These are phyloP conservation scores for Eidolon dupreanum DNA, from an alignment of 2,797 vertebrate species.

Conservation along the genomic window DNA sequence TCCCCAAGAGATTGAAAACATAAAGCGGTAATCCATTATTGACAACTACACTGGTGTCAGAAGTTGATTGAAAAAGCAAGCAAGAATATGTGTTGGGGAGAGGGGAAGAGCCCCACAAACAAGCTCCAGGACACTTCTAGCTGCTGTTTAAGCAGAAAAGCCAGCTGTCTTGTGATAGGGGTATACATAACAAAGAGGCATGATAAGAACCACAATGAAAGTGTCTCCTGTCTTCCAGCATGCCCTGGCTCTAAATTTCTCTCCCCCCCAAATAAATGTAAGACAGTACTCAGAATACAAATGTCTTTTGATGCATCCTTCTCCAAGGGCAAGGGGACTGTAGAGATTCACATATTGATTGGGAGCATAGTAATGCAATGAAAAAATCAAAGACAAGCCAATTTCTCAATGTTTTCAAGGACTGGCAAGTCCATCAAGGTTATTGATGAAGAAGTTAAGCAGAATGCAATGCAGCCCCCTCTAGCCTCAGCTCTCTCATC, in stretches of 20 bases:
- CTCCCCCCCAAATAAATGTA: slow-evolving; percentile 43
- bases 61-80: background rate
- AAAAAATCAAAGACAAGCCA: slow-evolving; percentile 58
- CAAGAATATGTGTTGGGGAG: background rate
- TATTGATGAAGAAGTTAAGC: slow-evolving; percentile 68
- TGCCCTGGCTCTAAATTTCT: background rate
- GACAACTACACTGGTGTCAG: background rate
- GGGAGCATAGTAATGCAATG: slow-evolving; percentile 45
- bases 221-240: background rate
- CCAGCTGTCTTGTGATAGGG: background rate
- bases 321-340: slow-evolving; percentile 57
- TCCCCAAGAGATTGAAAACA: background rate
- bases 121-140: background rate
- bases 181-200: background rate
- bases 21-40: background rate
- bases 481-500: background rate
- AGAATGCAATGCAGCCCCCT: slow-evolving; percentile 19
- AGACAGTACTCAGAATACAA: slow-evolving; percentile 41
- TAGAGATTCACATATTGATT: slow-evolving; percentile 65
- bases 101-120: background rate
- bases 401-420: slow-evolving; percentile 52
- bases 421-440: slow-evolving; percentile 60
- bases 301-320: slow-evolving; percentile 8
- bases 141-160: background rate
- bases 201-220: background rate